Conservation (phyloP, 1,140 invertebrate genomes). For the Platyscapa corneri region DNA sequence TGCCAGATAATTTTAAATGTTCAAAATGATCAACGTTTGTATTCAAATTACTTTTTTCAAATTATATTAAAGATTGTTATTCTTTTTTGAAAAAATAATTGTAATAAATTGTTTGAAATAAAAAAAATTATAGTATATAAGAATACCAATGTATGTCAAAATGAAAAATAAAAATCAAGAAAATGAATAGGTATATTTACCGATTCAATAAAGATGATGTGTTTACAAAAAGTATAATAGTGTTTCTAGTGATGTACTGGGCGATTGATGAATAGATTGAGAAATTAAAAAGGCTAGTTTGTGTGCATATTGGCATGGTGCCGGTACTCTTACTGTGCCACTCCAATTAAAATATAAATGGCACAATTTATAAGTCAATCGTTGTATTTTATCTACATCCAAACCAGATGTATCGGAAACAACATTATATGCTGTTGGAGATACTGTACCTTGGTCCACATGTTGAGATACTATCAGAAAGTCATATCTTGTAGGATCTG, state of each 20-base stretch:
- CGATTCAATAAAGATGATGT: neutral
- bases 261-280: slow-evolving; percentile 79
- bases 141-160: too few relatives aligned
- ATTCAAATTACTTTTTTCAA: too few relatives aligned
- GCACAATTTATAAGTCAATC: slow-evolving; percentile 84
- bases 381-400: slow-evolving; percentile 81
- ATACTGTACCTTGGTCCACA: slow-evolving; percentile 84
- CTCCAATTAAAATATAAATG: slow-evolving; percentile 72
- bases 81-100: too few relatives aligned
- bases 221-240: slow-evolving; percentile 76
- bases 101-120: too few relatives aligned
- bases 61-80: too few relatives aligned
- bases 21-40: too few relatives aligned
- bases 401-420: slow-evolving; percentile 79
- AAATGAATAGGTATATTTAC: neutral
- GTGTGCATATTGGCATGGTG: slow-evolving; percentile 89
- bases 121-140: too few relatives aligned
- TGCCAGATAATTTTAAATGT: too few relatives aligned
- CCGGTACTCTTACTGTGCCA: slow-evolving; percentile 86
- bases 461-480: slow-evolving; percentile 86
- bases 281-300: slow-evolving; percentile 87
- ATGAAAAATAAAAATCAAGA: neutral
- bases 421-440: slow-evolving; percentile 86
- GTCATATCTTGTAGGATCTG: slow-evolving; percentile 86
- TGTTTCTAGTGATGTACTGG: slow-evolving; percentile 70